Evolutionary conservation across 1,140 invertebrate genomes (phyloP).

Genomic region (Sarcophaga peregrina): DNA sequence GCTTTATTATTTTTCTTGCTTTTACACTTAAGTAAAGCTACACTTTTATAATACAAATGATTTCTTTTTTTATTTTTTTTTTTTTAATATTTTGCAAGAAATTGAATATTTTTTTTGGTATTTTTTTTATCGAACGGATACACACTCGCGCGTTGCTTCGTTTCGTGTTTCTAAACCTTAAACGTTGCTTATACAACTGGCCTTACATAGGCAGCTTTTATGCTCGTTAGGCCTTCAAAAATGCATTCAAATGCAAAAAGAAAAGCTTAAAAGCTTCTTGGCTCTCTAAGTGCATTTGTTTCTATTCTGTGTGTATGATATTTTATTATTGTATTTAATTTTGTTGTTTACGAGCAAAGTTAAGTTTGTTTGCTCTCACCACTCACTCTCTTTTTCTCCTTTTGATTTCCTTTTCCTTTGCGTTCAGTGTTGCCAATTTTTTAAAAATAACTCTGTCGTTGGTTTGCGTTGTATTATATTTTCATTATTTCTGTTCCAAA

Average conservation of each 20-base stretch:
- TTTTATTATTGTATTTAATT: background rate
- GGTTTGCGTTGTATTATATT: no score
- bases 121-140: constrained; percentile 46
- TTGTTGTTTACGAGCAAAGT: background rate
- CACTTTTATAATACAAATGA: constrained; percentile 25
- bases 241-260: constrained; percentile 39
- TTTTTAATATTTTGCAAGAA: constrained; percentile 2
- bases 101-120: constrained; percentile 47
- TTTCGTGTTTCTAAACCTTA: constrained; percentile 59
- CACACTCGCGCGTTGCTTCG: constrained; percentile 60
- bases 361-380: background rate
- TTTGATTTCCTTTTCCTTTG: background rate
- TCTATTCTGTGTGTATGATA: background rate
- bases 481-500: no score
- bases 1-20: background rate
- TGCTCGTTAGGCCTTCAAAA: constrained; percentile 35
- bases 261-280: constrained; percentile 24
- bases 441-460: no score
- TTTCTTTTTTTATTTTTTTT: constrained; percentile 37
- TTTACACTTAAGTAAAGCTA: constrained; percentile 36
- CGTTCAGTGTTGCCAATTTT: no score
- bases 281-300: background rate
- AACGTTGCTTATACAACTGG: constrained; percentile 66
- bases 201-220: constrained; percentile 58
- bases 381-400: background rate